phyloP scores from a whole-genome alignment of 35 echinoderm and acorn worm genomes.

The Lytechinus pictus region DNA sequence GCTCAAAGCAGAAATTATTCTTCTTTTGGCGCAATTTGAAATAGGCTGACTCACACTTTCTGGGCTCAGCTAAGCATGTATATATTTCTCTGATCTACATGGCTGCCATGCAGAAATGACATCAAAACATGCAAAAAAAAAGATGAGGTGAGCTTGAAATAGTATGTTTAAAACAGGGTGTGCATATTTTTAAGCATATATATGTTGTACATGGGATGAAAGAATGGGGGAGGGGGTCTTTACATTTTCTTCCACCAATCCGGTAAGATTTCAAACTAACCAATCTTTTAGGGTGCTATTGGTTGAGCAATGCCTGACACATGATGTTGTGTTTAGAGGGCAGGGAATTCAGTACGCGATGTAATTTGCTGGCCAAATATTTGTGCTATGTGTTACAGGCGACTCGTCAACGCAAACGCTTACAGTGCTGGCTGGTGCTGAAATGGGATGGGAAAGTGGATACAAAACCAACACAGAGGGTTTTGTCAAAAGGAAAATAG shows the following conservation, averaged over 20 bases:
- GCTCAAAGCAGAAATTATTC: background rate
- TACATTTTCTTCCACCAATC: slow-evolving; percentile 31
- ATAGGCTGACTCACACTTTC: background rate
- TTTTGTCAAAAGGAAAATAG: background rate
- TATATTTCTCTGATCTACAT: background rate
- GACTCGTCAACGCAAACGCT: slow-evolving; percentile 28
- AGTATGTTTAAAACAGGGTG: background rate
- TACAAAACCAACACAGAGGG: slow-evolving; percentile 45
- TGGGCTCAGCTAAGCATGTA: background rate
- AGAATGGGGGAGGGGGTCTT: background rate
- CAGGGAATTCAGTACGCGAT: slow-evolving; percentile 42
- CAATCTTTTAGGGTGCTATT: slow-evolving; percentile 6
- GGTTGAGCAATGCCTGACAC: slow-evolving; percentile 9
- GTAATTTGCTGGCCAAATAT: slow-evolving; percentile 55
- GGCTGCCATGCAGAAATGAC: background rate
- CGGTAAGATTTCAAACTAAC: background rate
- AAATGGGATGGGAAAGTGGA: slow-evolving; percentile 21
- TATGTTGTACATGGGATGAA: background rate
- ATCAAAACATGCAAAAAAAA: background rate
- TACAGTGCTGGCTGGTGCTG: background rate
- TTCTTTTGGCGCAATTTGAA: background rate
- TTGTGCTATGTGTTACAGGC: slow-evolving; percentile 48
- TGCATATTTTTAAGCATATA: background rate
- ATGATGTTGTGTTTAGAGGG: slow-evolving; percentile 33
- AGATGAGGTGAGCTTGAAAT: background rate